These are phyloP conservation scores for Scrobipalpa atriplicella DNA, from an alignment of 2,888 invertebrate genomes.

Conservation along the genomic window DNA sequence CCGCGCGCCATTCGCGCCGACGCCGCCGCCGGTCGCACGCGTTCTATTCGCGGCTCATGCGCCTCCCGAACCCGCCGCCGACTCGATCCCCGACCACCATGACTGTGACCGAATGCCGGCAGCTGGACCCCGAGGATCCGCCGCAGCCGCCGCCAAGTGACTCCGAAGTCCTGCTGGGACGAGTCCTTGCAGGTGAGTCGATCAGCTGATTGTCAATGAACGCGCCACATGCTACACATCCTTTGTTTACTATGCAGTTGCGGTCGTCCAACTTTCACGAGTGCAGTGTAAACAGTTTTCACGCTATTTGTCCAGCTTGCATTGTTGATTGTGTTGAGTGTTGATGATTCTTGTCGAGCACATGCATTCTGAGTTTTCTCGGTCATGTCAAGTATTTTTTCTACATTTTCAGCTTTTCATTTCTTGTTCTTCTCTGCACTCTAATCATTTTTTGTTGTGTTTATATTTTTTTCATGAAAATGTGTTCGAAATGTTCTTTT, in stretches of 20 bases:
- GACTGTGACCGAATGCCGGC: conserved; percentile 77
- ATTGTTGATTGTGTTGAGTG: conserved; percentile 9
- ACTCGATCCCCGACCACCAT: conserved; percentile 49
- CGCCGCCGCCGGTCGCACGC: conserved; percentile 80
- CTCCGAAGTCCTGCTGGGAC: conserved; percentile 72
- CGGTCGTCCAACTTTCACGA: conserved; percentile 40
- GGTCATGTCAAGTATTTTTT: neutral
- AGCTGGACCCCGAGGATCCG: conserved; percentile 52
- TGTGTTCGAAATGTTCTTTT: conserved; percentile 61
- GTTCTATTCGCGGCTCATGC: conserved; percentile 69
- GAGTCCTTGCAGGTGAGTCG: conserved; percentile 76
- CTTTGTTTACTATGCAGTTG: conserved; percentile 34
- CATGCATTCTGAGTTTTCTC: neutral
- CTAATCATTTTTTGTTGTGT: neutral
- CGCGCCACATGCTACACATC: conserved; percentile 8
- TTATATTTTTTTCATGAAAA: neutral
- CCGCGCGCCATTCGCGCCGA: conserved; percentile 76
- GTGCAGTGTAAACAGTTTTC: conserved; percentile 18
- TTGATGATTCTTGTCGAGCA: neutral
- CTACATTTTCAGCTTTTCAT: neutral
- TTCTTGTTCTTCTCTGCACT: neutral
- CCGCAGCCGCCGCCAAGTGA: conserved; percentile 55
- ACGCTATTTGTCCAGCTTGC: conserved; percentile 9
- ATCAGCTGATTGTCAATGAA: conserved; percentile 54
- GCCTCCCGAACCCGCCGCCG: conserved; percentile 57